These are phyloP conservation scores for Dipodomys ordii DNA, from an alignment of 2,113 vertebrate genomes.

Conservation along the genomic window DNA sequence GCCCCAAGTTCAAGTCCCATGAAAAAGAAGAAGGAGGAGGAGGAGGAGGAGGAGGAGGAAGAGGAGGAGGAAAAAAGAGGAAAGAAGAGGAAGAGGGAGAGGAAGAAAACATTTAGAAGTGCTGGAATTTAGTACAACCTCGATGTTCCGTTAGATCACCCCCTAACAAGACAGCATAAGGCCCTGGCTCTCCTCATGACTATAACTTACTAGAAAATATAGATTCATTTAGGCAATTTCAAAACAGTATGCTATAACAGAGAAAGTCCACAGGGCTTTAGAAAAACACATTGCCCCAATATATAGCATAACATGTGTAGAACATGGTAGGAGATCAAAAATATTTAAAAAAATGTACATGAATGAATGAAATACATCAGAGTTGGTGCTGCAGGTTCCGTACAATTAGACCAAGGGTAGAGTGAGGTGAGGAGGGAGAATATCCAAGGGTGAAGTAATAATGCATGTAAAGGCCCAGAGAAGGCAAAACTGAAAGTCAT, in stretches of 20 bases:
- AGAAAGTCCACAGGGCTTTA: slow-evolving; percentile 3
- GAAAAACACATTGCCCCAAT: background rate
- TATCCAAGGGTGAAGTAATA: background rate
- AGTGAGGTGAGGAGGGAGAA: background rate
- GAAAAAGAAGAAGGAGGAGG: too few relatives aligned
- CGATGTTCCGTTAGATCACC: too few relatives aligned
- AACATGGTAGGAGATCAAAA: slow-evolving; percentile 28
- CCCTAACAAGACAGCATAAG: too few relatives aligned
- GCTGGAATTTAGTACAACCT: slow-evolving; percentile 4
- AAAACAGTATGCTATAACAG: background rate
- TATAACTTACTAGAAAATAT: too few relatives aligned
- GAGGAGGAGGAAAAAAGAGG: too few relatives aligned
- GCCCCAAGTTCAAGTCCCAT: too few relatives aligned
- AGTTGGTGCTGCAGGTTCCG: background rate
- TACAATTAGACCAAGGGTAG: background rate
- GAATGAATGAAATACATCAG: background rate
- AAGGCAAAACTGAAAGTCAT: background rate
- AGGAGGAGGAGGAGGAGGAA: too few relatives aligned
- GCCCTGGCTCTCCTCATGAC: too few relatives aligned
- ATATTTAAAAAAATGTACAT: slow-evolving; percentile 17
- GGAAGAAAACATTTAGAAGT: background rate
- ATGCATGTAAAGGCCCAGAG: background rate
- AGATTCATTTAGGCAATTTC: background rate
- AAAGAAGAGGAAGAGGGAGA: too few relatives aligned
- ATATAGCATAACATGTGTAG: background rate